Base-by-base conservation (phyloP, 2,888 invertebrate genomes). In the Blera fallax region DNA sequence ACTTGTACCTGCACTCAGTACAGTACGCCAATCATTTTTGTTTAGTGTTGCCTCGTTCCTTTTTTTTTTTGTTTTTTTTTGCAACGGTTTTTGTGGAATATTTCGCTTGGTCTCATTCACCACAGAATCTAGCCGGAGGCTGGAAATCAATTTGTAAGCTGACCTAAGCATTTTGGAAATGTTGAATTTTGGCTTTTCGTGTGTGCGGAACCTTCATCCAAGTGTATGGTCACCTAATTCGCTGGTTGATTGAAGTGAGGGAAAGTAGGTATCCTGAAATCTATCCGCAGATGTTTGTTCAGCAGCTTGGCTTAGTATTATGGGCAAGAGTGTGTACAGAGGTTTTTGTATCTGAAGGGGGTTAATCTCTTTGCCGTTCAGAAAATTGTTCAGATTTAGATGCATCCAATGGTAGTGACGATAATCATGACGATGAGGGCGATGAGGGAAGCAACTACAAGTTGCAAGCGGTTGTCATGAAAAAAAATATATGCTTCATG, bases 61-160 rank as follows among this genome's bases (percentile, higher is more conserved):
- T 21, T 2, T 11, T 50, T 43, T 32, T 48, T 45, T 78, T 72
- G 48, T 34, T 56, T 67, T 14, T 18, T 69, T n/a, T 45, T 11
- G 16, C 37, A 52, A 65, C 64, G 64, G 48, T 79, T 79, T 84
- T 74, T 84, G 69, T 64, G 54, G 84, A 50, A 79, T 80, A 67
- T 58, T 70, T 79, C 74, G 79, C 73, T 84, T 79, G 62, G 79
- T 37, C 56, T 76, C 81, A 45, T 67, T 48, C 65, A 65, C 81
- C 76, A 56, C 81, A 72, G 40, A 72, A 76, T 40, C 65, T 72
- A 70, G 70, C 81, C 81, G 58, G 45, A 62, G 81, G 85, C 80
- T 81, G 85, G 77, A 64, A 78, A 87, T 87, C 87, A 87, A 87
- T 87, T 87, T 81, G 82, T 87, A 87, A 87, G 87, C 82, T 82